These are phyloP conservation scores for Callyntrura sp. DNA, from an alignment of 2,888 invertebrate species.

Conservation along the genomic window DNA sequence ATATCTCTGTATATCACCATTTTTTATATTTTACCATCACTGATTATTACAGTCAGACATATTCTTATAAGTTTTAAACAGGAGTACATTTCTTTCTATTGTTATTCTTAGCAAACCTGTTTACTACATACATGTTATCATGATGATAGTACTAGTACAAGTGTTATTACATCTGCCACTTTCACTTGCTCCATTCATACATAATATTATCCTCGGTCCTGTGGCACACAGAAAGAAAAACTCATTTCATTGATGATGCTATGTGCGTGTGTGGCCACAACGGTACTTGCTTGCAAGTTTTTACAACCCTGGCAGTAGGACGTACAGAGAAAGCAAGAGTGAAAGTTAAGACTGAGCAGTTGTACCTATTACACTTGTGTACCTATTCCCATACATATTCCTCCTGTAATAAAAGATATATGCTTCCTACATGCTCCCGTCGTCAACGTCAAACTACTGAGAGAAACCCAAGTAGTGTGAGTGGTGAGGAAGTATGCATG, in stretches of 20 bases:
- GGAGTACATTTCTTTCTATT: constrained; percentile 6
- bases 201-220: constrained; percentile 54
- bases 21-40: background rate
- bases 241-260: constrained; percentile 68
- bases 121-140: constrained; percentile 13
- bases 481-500: too few relatives aligned
- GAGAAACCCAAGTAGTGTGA: too few relatives aligned
- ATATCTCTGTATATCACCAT: constrained; percentile 18
- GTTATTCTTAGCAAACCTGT: constrained; percentile 46
- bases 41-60: too few relatives aligned
- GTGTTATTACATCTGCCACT: constrained; percentile 56
- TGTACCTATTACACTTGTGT: background rate
- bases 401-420: background rate
- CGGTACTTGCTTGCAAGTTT: constrained; percentile 7
- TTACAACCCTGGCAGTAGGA: constrained; percentile 4
- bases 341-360: background rate
- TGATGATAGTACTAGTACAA: background rate
- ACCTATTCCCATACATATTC: background rate
- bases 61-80: too few relatives aligned
- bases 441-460: too few relatives aligned
- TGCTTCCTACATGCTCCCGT: background rate
- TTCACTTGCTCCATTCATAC: constrained; percentile 63
- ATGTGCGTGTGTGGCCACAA: constrained; percentile 30
- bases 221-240: constrained; percentile 22
- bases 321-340: background rate